These are phyloP conservation scores for Lasioglossum zephyrum DNA, from an alignment of 2,888 invertebrate genomes.

Conservation along the genomic window DNA sequence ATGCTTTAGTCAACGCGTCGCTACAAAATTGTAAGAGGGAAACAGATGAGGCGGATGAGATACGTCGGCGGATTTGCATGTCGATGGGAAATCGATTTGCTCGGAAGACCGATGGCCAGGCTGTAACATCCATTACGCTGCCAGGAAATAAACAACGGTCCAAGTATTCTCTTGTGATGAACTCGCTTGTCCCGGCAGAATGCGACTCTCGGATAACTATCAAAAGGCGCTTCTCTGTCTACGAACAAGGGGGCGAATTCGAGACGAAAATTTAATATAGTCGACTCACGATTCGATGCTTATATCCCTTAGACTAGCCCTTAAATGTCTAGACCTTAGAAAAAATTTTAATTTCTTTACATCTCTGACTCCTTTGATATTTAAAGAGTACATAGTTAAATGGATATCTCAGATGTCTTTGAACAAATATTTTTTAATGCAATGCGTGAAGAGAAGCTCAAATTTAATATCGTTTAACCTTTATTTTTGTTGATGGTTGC, in stretches of 20 bases:
- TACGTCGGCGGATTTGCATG: constrained; percentile 54
- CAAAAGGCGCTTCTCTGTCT: neutral
- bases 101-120: constrained; percentile 48
- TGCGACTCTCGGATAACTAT: constrained; percentile 22
- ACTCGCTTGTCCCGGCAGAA: constrained; percentile 43
- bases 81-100: constrained; percentile 62
- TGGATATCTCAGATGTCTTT: too few relatives aligned
- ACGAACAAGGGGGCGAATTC: neutral
- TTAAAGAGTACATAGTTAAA: too few relatives aligned
- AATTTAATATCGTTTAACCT: too few relatives aligned
- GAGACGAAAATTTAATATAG: neutral
- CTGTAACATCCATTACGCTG: constrained; percentile 51
- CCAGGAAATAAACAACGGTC: constrained; percentile 50
- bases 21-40: constrained; percentile 43
- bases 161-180: constrained; percentile 43
- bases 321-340: too few relatives aligned
- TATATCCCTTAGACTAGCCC: neutral
- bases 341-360: too few relatives aligned
- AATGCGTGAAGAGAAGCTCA: too few relatives aligned
- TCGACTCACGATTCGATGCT: neutral
- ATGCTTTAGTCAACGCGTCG: constrained; percentile 35
- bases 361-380: too few relatives aligned
- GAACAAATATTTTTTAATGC: too few relatives aligned
- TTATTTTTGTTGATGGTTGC: too few relatives aligned
- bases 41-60: constrained; percentile 47